Conservation (phyloP, 2,888 invertebrate genomes). For the Drosophila dives region DNA sequence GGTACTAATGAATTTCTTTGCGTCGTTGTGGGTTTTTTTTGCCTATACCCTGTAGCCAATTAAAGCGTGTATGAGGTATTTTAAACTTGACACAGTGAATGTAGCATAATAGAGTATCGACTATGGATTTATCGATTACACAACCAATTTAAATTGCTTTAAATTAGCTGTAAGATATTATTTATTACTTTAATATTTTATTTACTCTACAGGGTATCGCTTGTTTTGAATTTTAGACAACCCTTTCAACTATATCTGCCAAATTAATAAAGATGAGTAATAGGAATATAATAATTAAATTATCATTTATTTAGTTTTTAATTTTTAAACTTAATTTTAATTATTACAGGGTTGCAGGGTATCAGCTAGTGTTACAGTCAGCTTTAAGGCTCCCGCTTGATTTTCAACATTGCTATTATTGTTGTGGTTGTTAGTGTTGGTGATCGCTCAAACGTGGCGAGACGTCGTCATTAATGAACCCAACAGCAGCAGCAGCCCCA, state of each 20-base stretch:
- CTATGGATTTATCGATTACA: not conserved
- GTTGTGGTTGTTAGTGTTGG: constrained; percentile 33
- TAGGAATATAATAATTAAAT: not conserved
- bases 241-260: not conserved
- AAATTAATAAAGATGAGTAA: not conserved
- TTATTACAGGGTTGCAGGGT: not conserved
- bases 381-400: not conserved
- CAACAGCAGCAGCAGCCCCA: constrained; percentile 53
- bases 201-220: not conserved
- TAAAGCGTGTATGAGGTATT: not conserved
- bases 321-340: not conserved
- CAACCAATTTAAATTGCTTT: not conserved
- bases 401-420: constrained; percentile 29
- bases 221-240: not conserved
- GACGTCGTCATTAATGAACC: constrained; percentile 77
- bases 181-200: not conserved
- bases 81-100: not conserved
- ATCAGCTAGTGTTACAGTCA: not conserved
- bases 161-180: not conserved
- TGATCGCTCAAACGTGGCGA: constrained; percentile 78
- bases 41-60: constrained; percentile 19
- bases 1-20: constrained; percentile 66
- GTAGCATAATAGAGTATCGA: not conserved
- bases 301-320: not conserved
- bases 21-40: constrained; percentile 9